Evolutionary conservation across 2,113 vertebrate species (phyloP).

Genomic region (Cochlearius cochlearius): DNA sequence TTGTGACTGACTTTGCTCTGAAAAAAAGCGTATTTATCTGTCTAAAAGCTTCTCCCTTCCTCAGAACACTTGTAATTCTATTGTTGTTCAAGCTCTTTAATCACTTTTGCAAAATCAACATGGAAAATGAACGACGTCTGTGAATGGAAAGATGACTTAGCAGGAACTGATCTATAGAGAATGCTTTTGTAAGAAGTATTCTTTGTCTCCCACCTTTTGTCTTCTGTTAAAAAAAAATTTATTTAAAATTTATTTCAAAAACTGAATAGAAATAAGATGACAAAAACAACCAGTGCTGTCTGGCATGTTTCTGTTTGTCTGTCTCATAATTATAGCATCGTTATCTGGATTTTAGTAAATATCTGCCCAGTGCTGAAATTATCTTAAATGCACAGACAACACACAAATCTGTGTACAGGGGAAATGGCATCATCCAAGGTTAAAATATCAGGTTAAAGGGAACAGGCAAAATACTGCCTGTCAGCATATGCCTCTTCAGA

Average conservation of each 20-base stretch:
- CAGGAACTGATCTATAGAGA: background rate
- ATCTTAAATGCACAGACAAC: background rate
- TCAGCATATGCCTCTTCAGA: background rate
- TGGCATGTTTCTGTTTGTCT: background rate
- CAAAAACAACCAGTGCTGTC: background rate
- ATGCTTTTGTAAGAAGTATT: background rate
- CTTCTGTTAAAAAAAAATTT: background rate
- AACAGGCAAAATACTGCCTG: background rate
- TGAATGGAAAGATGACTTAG: background rate
- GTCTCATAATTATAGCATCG: background rate
- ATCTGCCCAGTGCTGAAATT: background rate
- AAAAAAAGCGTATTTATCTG: background rate
- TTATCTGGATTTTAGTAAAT: background rate
- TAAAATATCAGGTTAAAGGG: background rate
- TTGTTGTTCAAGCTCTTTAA: conserved; percentile 1
- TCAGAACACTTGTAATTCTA: background rate
- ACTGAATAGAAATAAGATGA: background rate
- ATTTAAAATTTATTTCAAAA: background rate
- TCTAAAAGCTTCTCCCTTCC: background rate
- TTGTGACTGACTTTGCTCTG: background rate
- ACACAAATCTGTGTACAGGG: background rate
- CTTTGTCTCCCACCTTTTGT: background rate
- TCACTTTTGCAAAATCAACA: background rate
- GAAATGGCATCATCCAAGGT: background rate
- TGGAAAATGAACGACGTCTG: background rate